These are phyloP conservation scores for Gerris lacustris DNA, from an alignment of 2,888 invertebrate species.

Conservation along the genomic window DNA sequence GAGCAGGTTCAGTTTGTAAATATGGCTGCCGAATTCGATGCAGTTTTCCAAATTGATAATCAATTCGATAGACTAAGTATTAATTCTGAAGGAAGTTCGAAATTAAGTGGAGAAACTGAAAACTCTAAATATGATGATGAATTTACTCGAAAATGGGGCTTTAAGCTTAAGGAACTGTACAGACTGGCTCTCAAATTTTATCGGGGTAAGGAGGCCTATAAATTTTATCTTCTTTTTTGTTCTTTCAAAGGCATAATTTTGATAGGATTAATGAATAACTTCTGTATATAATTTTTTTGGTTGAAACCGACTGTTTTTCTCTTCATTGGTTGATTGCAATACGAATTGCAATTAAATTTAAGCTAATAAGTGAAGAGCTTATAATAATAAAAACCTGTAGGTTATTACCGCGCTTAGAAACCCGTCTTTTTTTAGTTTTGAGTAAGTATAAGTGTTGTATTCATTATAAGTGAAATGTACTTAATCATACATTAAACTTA, in stretches of 20 bases:
- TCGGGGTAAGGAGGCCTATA: slow-evolving; percentile 57
- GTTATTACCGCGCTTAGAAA: too few species aligned
- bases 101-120: slow-evolving; percentile 17
- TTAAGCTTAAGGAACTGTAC: slow-evolving; percentile 68
- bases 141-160: slow-evolving; percentile 46
- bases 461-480: too few species aligned
- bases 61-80: slow-evolving; percentile 6
- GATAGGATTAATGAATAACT: background rate
- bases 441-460: too few species aligned
- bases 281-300: background rate
- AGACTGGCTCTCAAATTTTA: slow-evolving; percentile 81
- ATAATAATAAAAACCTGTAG: too few species aligned
- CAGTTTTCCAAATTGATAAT: background rate
- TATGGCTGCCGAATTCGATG: background rate
- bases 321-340: background rate
- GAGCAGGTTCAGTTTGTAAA: background rate
- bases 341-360: too few species aligned
- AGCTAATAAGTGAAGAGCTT: too few species aligned
- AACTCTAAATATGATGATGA: slow-evolving; percentile 24
- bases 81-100: background rate
- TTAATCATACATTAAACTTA: too few species aligned
- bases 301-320: background rate
- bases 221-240: background rate
- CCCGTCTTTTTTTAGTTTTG: too few species aligned
- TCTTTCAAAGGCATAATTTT: background rate